Evolutionary conservation across 2,797 vertebrate genomes (phyloP).

Genomic region (Clarias platycephalus): DNA sequence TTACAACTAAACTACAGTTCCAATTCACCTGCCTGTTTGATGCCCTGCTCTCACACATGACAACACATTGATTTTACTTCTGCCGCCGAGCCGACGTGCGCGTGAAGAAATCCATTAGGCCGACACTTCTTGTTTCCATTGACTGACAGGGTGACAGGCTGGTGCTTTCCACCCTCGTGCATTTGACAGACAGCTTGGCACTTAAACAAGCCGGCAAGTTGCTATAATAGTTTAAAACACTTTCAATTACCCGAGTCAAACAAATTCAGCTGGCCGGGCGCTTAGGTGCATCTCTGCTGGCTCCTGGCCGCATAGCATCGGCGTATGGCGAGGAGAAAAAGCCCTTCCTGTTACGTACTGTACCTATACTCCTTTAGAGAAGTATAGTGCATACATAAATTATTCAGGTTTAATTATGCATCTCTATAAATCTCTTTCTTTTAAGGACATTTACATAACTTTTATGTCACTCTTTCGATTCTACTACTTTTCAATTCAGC

Average conservation of each 20-base stretch:
- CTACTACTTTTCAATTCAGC: neutral
- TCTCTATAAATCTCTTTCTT: neutral
- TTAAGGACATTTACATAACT: conserved; percentile 5
- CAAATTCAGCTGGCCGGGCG: conserved; percentile 83
- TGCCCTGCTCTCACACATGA: conserved; percentile 88
- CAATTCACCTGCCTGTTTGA: conserved; percentile 91
- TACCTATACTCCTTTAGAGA: neutral
- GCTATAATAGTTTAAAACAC: conserved; percentile 99
- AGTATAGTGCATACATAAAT: neutral
- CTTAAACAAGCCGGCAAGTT: conserved; percentile 99
- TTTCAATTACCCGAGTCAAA: conserved; percentile 99
- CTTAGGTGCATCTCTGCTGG: conserved; percentile 67
- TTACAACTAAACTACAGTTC: conserved; percentile 81
- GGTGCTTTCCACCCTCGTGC: conserved; percentile 90
- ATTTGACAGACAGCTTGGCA: conserved; percentile 98
- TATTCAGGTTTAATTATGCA: conserved; percentile 12
- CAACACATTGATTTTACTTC: conserved; percentile 98
- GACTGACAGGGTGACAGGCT: conserved; percentile 99
- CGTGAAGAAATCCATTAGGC: conserved; percentile 99
- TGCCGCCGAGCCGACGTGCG: conserved; percentile 81
- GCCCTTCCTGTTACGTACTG: neutral
- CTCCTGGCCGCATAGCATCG: conserved; percentile 71
- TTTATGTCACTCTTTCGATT: neutral
- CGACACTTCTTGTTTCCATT: conserved; percentile 99
- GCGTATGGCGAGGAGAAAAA: conserved; percentile 40